These are phyloP conservation scores for Apostichopus japonicus DNA, from an alignment of 35 echinoderm and acorn worm genomes.

Conservation along the genomic window DNA sequence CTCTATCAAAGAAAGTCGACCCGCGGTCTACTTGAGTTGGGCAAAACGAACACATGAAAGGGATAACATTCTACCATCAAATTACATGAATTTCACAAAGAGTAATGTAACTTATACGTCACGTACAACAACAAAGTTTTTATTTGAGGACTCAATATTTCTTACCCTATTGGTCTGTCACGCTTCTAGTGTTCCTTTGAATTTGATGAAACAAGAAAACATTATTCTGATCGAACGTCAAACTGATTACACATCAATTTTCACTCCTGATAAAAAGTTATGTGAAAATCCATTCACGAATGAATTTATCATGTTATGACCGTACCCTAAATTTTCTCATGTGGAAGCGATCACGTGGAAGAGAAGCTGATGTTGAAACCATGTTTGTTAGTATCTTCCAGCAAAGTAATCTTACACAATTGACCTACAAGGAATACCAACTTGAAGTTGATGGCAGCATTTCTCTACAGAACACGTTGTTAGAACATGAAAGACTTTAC, in stretches of 20 bases:
- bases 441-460: background rate
- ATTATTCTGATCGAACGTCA: background rate
- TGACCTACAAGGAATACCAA: background rate
- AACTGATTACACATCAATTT: background rate
- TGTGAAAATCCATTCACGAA: background rate
- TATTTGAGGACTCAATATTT: background rate
- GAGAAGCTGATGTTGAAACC: background rate
- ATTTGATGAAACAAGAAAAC: background rate
- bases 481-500: slow-evolving; percentile 10
- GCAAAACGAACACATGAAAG: background rate
- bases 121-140: background rate
- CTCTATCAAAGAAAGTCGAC: background rate
- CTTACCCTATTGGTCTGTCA: background rate
- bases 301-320: background rate
- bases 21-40: background rate
- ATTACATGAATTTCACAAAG: background rate
- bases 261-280: background rate
- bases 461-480: background rate
- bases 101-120: background rate
- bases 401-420: background rate
- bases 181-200: background rate
- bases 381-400: background rate
- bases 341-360: background rate
- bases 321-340: background rate
- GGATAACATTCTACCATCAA: background rate